phyloP scores from a whole-genome alignment of 2,797 vertebrate species.

The Acomys russatus region DNA sequence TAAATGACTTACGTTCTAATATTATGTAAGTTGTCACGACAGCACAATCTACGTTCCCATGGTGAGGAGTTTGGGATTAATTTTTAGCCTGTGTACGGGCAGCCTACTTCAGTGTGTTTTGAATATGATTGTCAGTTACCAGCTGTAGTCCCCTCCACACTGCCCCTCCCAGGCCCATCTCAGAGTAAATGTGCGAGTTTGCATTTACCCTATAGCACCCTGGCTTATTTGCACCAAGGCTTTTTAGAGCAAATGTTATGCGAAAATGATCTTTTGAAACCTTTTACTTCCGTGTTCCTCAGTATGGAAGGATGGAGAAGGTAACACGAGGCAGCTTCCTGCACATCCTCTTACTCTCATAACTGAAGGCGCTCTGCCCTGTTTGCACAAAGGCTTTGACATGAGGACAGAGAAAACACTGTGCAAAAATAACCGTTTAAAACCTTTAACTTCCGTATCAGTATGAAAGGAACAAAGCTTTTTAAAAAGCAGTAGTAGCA shows the following conservation, averaged over 20 bases:
- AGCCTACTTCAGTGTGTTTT: background rate
- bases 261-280: background rate
- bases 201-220: background rate
- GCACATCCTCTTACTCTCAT: too few relatives aligned
- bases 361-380: too few relatives aligned
- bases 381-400: too few relatives aligned
- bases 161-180: background rate
- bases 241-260: background rate
- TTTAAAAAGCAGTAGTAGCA: too few relatives aligned
- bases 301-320: background rate
- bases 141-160: background rate
- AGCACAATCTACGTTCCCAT: background rate
- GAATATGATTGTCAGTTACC: background rate
- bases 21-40: background rate
- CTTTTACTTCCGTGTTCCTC: background rate
- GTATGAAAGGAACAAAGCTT: too few relatives aligned
- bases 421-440: too few relatives aligned
- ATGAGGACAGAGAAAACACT: too few relatives aligned
- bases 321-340: background rate
- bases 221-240: constrained; percentile 5
- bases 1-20: background rate
- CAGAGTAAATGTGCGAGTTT: background rate
- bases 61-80: background rate
- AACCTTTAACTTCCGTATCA: too few relatives aligned
- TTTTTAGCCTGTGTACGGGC: background rate